A percentile compares a stretch with the other conserved stretches of the same genome.
These are phyloP conservation scores for Isoperla grammatica DNA, from an alignment of 2,888 invertebrate genomes.

Conservation along the genomic window DNA sequence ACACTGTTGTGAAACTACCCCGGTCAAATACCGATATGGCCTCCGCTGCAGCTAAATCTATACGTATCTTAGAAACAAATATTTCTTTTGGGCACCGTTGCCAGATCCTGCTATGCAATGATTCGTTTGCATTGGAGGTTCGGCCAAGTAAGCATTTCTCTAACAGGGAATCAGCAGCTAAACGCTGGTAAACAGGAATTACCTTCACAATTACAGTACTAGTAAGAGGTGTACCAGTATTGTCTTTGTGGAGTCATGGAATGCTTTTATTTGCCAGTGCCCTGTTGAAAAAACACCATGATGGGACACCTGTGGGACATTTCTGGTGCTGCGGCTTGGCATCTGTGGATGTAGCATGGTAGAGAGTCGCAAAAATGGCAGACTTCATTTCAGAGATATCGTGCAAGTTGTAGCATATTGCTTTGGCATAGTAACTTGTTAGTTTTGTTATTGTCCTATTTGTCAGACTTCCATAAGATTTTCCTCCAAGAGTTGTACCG, in stretches of 20 bases:
- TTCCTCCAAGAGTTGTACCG: too few species aligned
- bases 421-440: too few species aligned
- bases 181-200: constrained; percentile 21
- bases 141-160: constrained; percentile 14
- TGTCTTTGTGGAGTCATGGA: neutral
- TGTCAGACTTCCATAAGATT: too few species aligned
- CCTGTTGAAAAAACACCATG: too few species aligned
- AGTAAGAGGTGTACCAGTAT: constrained; percentile 16
- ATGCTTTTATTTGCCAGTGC: too few species aligned
- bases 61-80: neutral
- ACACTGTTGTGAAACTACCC: neutral
- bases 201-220: constrained; percentile 12
- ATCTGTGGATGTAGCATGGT: too few species aligned
- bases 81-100: constrained; percentile 6
- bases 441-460: too few species aligned
- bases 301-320: too few species aligned
- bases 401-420: too few species aligned
- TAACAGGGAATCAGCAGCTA: constrained; percentile 14
- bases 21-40: neutral
- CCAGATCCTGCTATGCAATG: constrained; percentile 25
- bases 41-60: neutral
- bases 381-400: too few species aligned
- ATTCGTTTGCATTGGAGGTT: constrained; percentile 26
- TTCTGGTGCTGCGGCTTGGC: too few species aligned
- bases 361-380: too few species aligned